These are phyloP conservation scores for Brachionus rubens DNA, from an alignment of 1,140 invertebrate genomes.

Conservation along the genomic window DNA sequence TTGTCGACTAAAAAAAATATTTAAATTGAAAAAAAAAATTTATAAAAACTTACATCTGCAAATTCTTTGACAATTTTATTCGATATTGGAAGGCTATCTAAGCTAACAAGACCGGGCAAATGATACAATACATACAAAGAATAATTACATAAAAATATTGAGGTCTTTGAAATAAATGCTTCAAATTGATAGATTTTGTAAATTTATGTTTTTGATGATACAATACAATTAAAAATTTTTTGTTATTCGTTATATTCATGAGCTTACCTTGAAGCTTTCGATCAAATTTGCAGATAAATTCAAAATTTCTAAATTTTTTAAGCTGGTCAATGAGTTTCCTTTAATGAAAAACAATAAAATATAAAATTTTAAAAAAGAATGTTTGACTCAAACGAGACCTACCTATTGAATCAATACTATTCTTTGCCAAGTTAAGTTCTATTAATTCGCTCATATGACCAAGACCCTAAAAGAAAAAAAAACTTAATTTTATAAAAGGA, in stretches of 20 bases:
- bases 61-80: constrained; percentile 54
- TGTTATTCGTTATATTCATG: too few species aligned
- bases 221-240: neutral
- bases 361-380: neutral
- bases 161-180: constrained; percentile 56
- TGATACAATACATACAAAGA: constrained; percentile 58
- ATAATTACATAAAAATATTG: constrained; percentile 58
- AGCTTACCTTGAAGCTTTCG: constrained; percentile 55
- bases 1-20: constrained; percentile 49
- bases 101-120: constrained; percentile 53
- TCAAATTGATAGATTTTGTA: constrained; percentile 53
- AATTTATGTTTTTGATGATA: constrained; percentile 54
- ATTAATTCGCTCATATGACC: constrained; percentile 49
- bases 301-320: constrained; percentile 53
- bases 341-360: constrained; percentile 40
- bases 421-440: constrained; percentile 58
- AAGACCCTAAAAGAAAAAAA: neutral
- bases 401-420: constrained; percentile 58
- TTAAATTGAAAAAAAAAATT: constrained; percentile 4
- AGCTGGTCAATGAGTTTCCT: constrained; percentile 55
- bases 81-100: constrained; percentile 55
- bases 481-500: neutral
- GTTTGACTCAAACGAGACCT: constrained; percentile 46
- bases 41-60: constrained; percentile 53
- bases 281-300: constrained; percentile 58